phyloP scores from a whole-genome alignment of 2,888 invertebrate genomes.

The Tanypteryx hageni region DNA sequence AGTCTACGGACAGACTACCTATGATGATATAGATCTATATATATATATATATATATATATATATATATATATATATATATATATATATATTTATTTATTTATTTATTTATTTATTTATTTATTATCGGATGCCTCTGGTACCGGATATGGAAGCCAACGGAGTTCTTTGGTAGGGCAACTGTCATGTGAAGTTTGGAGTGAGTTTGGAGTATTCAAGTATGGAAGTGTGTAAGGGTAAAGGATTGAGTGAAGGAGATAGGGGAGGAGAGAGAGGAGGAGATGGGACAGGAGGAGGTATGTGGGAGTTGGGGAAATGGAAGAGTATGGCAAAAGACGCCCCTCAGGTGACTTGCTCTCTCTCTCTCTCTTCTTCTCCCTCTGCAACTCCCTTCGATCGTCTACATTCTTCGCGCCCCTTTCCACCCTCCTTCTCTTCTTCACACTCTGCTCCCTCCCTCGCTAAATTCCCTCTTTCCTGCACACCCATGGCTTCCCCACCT shows the following conservation, averaged over 20 bases:
- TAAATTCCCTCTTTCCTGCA: not conserved
- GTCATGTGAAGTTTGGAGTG: no score
- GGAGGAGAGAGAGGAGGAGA: not conserved
- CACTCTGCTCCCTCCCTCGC: not conserved
- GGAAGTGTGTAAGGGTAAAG: not conserved
- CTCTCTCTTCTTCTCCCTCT: not conserved
- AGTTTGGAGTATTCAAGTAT: no score
- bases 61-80: no score
- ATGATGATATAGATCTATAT: no score
- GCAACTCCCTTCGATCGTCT: conserved; percentile 57
- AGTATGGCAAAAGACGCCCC: conserved; percentile 13
- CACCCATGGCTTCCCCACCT: not conserved
- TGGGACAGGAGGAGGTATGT: conserved; percentile 3
- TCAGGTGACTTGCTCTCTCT: not conserved
- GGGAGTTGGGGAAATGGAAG: not conserved
- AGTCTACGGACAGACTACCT: no score
- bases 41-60: no score
- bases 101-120: no score
- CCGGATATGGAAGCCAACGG: conserved; percentile 12
- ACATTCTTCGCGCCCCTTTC: conserved; percentile 20
- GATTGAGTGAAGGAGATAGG: not conserved
- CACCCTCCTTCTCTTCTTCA: not conserved
- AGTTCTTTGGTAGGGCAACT: not conserved
- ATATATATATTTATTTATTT: no score
- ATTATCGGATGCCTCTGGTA: no score